Base-by-base conservation (phyloP, 2,797 vertebrate genomes). In the Synaphobranchus kaupii region DNA sequence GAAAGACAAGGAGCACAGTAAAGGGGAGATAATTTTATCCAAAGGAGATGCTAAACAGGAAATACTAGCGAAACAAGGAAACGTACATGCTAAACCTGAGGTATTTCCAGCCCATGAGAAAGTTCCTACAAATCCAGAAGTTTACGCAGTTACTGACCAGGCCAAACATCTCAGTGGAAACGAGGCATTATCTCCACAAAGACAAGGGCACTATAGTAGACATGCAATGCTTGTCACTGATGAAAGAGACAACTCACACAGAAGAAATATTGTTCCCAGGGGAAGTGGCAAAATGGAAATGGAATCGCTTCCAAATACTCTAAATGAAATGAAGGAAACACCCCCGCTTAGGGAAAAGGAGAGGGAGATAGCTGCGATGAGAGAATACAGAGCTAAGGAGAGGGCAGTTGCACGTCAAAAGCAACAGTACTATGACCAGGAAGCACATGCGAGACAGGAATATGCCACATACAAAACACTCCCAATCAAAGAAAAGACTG, bases 161-260 rank as follows among this genome's bases (percentile, higher is more conserved):
- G 52, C 31, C 44, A 44, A 48, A 85, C 10, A 63, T 63, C 56
- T 56, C 48, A 89, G 81, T 52, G 87, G 89, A n/a, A 84, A 86
- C 28, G 87, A 91, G 22, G 66, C 88, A 73, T 82, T 89, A 12
- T 66, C 56, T 66, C 68, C 89, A 56, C 88, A 89, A 88, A 87
- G 86, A 52, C 84, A 90, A 47, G 73, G 84, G 1, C 47, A 76
- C 86, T 80, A 85, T 10, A 2, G 34, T 39, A 88, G 89, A 86
- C 86, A 89, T 86, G 87, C 82, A 73, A 66, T 85, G n/a, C 80
- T 87, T 52, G 56, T 83, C 81, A n/a, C 13, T 58, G 85, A 84
- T 82, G 47, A 80, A 86, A 47, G 63, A 48, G 73, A 88, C 78
- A 17, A 80, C 56, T 17, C 34, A 58, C 54, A 88, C 44, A 71